Conservation (phyloP, 2,113 vertebrate genomes). For the Xenotilapia longispinis region DNA sequence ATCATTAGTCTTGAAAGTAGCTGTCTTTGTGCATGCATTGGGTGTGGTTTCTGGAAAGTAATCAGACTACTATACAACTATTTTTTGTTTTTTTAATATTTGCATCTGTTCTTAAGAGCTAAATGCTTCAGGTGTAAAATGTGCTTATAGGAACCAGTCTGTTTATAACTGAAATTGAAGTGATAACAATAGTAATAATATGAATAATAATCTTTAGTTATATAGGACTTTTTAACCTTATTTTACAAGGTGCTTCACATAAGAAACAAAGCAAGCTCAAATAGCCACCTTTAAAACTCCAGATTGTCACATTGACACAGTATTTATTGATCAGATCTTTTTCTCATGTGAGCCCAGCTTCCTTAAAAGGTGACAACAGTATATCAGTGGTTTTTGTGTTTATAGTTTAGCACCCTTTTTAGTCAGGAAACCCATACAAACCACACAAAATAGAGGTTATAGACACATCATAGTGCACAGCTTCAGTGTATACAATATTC, state of each 20-base stretch:
- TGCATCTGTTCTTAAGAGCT: background rate
- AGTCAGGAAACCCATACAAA: background rate
- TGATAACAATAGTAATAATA: background rate
- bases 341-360: background rate
- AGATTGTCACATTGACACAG: background rate
- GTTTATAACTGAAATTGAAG: background rate
- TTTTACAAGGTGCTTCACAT: background rate
- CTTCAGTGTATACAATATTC: background rate
- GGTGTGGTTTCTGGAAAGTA: background rate
- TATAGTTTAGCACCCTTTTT: background rate
- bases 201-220: background rate
- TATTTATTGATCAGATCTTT: background rate
- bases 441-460: background rate
- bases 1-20: background rate
- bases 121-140: background rate
- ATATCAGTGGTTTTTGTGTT: background rate
- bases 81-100: fast-evolving
- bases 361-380: background rate
- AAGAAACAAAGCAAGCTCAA: background rate
- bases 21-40: background rate
- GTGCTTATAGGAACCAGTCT: background rate
- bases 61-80: background rate
- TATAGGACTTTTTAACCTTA: background rate
- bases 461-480: background rate
- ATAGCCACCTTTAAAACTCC: background rate